Percentiles rank a stretch among this genome's conserved stretches.
Conservation (phyloP, 1,140 invertebrate genomes). For the Mesaphorura yosii region DNA sequence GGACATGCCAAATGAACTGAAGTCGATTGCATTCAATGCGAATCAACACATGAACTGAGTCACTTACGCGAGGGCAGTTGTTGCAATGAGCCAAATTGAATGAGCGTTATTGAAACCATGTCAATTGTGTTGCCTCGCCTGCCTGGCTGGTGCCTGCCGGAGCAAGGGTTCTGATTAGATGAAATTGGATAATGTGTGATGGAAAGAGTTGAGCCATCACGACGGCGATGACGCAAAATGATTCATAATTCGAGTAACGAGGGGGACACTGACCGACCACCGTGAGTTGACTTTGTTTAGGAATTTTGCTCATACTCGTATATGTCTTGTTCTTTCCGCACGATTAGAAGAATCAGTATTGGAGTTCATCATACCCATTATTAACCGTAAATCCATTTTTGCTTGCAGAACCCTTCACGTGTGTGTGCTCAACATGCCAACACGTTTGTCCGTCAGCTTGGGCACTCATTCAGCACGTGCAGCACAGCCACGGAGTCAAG, state of each 20-base stretch:
- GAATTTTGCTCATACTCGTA: too few relatives aligned
- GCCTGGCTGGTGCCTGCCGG: not conserved
- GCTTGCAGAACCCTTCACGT: slow-evolving; percentile 81
- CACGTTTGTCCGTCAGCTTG: slow-evolving; percentile 79
- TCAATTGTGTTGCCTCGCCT: not conserved
- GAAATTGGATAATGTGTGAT: too few relatives aligned
- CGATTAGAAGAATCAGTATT: too few relatives aligned
- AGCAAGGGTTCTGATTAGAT: not conserved
- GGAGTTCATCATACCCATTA: too few relatives aligned
- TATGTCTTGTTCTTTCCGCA: too few relatives aligned
- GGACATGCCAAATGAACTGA: not conserved
- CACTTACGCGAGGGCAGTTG: not conserved
- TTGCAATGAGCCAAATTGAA: not conserved
- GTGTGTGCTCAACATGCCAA: slow-evolving; percentile 89
- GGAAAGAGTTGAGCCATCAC: too few relatives aligned
- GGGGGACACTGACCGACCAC: too few relatives aligned
- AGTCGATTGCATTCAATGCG: too few relatives aligned
- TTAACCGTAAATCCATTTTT: slow-evolving; percentile 13
- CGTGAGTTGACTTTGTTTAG: too few relatives aligned
- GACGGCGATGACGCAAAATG: too few relatives aligned
- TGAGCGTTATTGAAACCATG: not conserved
- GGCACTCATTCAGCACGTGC: slow-evolving; percentile 86
- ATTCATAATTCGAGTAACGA: too few relatives aligned
- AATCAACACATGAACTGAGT: too few relatives aligned
- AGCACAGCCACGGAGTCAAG: slow-evolving; percentile 82